Evolutionary conservation across 2,113 vertebrate genomes (phyloP), one percentile per base, ranked within the genome.

Genomic region (Solenodon paradoxus): DNA sequence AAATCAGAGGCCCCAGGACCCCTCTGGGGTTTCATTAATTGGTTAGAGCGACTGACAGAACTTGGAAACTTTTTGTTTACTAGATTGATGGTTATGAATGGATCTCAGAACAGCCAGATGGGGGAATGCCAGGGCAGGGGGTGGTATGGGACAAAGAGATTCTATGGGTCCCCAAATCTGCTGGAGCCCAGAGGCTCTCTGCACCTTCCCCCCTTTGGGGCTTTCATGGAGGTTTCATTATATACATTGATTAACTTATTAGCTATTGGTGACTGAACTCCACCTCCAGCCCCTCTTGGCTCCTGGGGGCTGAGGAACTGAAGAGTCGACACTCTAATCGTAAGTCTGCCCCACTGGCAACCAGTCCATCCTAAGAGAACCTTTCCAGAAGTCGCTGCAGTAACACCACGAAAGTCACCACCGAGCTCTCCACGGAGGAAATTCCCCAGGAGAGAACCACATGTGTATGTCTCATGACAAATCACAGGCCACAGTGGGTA

Each of bases 321-420:
- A 42, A 38, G n/a, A 59, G 28, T n/a, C 30, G 28, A 47, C 53
- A 15, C 53, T 59, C 53, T 19, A 59, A 28, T 47, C 38, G 35
- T 53, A 5, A 0, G 24, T 4, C 0, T 0, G 22, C 15, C 30
- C 24, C 42, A 45, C 16, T 0, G 53, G 69, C 55, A 38, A 20
- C 57, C 42, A 38, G 71, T 5, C 32, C 32, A 9, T 0, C 20
- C 2, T 8, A 2, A 22, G 42, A 10, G 3, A 11, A n/a, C n/a
- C 57, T 4, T 32, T 51, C 42, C 10, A 49, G 51, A 75, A 63
- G 71, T 51, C 0, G 0, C 7, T 0, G 20, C 16, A 22, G 38
- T 88, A 75, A 40, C 24, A 38, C 63, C 38, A 75, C 55, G 49
- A 88, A 59, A 63, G 42, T 38, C 16, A 61, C 24, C 4, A 15